These are phyloP conservation scores for Leptosomus discolor DNA, from an alignment of 2,113 vertebrate genomes.

Conservation along the genomic window DNA sequence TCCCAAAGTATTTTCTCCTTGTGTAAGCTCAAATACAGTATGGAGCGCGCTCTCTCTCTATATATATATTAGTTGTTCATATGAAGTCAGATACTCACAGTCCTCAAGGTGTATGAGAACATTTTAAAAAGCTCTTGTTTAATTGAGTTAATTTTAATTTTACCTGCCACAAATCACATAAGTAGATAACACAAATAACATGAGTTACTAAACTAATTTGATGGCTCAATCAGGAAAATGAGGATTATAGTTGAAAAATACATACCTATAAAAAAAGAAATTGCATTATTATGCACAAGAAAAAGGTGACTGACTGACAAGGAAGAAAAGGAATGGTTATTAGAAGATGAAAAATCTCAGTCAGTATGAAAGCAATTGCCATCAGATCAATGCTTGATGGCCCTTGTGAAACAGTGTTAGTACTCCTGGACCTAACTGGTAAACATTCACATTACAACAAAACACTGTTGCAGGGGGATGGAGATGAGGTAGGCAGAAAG, in stretches of 20 bases:
- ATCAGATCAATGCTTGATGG: background rate
- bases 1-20: background rate
- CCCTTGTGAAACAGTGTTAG: rapidly evolving
- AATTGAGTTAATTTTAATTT: background rate
- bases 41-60: background rate
- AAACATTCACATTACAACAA: background rate
- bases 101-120: background rate
- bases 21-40: background rate
- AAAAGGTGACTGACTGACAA: background rate
- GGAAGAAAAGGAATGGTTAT: background rate
- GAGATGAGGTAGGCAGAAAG: background rate
- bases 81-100: background rate
- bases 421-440: background rate
- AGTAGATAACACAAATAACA: background rate
- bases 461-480: background rate
- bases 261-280: background rate
- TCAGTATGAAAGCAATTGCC: background rate
- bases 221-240: background rate
- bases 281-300: background rate
- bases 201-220: background rate
- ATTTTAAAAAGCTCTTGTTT: background rate
- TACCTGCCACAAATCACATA: background rate
- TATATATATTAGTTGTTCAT: background rate
- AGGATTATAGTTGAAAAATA: background rate
- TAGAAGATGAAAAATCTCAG: background rate